Conservation (phyloP, 2,888 invertebrate species). For the Melinopterus prodromus region DNA sequence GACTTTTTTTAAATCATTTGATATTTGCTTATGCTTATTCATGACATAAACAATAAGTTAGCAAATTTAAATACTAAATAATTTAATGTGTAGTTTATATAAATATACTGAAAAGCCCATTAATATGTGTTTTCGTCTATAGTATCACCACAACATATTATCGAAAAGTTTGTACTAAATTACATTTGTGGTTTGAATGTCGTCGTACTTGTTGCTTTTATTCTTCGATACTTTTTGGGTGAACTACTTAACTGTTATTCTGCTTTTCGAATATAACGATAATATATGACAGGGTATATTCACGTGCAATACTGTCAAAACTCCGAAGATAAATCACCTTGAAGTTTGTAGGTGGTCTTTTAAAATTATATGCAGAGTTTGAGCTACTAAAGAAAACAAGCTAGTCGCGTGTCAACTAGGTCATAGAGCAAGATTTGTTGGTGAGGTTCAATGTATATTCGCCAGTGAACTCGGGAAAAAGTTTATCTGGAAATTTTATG, state of each 20-base stretch:
- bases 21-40: no score
- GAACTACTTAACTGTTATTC: not conserved
- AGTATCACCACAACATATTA: no score
- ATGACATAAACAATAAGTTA: no score
- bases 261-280: not conserved
- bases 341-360: slow-evolving; percentile 4
- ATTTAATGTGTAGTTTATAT: no score
- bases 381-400: slow-evolving; percentile 8
- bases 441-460: not conserved
- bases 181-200: no score
- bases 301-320: slow-evolving; percentile 9
- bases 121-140: no score
- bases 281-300: not conserved
- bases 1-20: not conserved
- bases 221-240: not conserved
- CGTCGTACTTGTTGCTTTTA: not conserved
- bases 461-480: not conserved
- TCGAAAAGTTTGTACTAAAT: no score
- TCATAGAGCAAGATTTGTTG: not conserved
- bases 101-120: no score
- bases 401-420: slow-evolving; percentile 4
- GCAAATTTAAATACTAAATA: no score
- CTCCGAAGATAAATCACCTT: not conserved
- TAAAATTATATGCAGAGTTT: slow-evolving; percentile 16
- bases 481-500: not conserved